These are phyloP conservation scores for Molossus alvarezi DNA, from an alignment of 2,797 vertebrate genomes.

Conservation along the genomic window DNA sequence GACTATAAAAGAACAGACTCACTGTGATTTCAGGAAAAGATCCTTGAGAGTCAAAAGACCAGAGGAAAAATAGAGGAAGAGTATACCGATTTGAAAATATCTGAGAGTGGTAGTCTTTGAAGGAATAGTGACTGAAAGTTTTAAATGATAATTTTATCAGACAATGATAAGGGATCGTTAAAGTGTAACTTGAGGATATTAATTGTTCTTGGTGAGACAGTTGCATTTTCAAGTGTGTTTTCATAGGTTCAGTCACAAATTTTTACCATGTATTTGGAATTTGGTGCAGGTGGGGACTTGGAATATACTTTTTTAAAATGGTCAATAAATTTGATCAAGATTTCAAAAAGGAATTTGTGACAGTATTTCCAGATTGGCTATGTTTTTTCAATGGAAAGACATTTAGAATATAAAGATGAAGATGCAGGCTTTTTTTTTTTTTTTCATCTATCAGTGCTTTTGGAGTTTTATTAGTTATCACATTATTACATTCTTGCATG, in stretches of 20 bases:
- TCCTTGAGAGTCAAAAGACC: conserved; percentile 25
- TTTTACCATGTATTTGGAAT: conserved; percentile 7
- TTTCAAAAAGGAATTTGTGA: conserved; percentile 61
- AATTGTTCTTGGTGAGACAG: neutral
- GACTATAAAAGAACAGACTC: neutral
- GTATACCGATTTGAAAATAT: neutral
- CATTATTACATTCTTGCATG: conserved; percentile 48
- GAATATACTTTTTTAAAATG: neutral
- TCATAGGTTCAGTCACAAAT: conserved; percentile 18
- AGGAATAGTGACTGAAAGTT: neutral
- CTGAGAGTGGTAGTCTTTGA: neutral
- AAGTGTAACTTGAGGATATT: neutral
- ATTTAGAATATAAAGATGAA: conserved; percentile 52
- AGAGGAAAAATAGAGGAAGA: conserved; percentile 10
- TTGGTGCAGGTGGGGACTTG: neutral
- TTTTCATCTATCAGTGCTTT: conserved; percentile 33
- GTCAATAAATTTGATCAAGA: conserved; percentile 18
- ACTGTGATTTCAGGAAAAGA: conserved; percentile 53
- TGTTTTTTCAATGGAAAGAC: neutral
- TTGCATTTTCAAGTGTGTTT: conserved; percentile 53
- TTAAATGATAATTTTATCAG: neutral
- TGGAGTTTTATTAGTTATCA: neutral
- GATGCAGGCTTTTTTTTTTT: conserved; percentile 4
- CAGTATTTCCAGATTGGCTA: neutral
- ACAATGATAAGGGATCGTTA: neutral